Evolutionary conservation across 2,797 vertebrate genomes (phyloP), one percentile per base, ranked within the genome.

Genomic region (Gallirallus australis): DNA sequence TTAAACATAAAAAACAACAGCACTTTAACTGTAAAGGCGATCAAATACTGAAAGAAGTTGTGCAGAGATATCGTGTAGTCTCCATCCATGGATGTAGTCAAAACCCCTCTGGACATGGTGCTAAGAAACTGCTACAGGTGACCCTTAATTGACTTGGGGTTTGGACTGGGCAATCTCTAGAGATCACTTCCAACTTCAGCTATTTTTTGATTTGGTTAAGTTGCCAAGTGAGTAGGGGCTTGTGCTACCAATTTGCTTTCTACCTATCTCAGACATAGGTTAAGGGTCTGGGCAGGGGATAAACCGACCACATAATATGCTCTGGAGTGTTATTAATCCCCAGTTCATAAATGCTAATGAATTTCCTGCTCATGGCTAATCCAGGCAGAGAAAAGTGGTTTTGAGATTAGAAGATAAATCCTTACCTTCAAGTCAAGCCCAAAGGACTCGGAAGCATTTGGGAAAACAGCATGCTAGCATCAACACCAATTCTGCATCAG

Each of bases 261-360:
- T 48, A 31, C 15, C 8, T 40, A 12, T 65, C 31, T 93, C 79
- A 93, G 57, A 33, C 42, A 54, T 19, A 88, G 86, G 88, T 79
- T 93, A 94, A 88, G 59, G 65, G 66, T 27, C 11, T 96, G 73
- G 47, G 24, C 47, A 75, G 60, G 78, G 42, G 21, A 94, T 84
- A 94, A 95, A 89, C 24, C 89, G 77, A 72, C 54, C 70, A 89
- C 47, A 63, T 84, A 72, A 94, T 78, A 83, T 5, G 28, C 92
- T 94, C 94, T 77, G 52, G 92, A 97, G 93, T 90, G 75, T 94
- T 91, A 90, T 94, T 96, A 96, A 94, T 93, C 86, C 90, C 71
- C 89, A 85, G 68, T 96, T 93, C 81, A 93, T 96, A 96, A 97
- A 95, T 96, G 89, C 92, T 95, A 96, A 97, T 97, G 81, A 94